phyloP scores from a whole-genome alignment of 2,113 vertebrate species.

The Megaceryle maxima region DNA sequence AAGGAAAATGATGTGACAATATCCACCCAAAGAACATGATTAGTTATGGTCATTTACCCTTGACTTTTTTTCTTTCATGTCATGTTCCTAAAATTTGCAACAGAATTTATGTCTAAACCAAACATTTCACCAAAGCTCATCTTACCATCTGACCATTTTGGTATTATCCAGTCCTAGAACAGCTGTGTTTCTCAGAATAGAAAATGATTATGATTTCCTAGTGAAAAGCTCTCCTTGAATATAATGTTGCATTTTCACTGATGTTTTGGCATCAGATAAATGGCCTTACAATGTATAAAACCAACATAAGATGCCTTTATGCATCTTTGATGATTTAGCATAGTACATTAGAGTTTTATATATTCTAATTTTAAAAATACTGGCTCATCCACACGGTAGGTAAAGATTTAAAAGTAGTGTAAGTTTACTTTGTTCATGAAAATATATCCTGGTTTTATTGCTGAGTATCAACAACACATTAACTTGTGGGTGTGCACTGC shows the following conservation, averaged over 20 bases:
- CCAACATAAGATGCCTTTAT: neutral
- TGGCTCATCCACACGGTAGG: neutral
- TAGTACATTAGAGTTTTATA: neutral
- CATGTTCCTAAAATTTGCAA: slow-evolving; percentile 1
- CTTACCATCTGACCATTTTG: slow-evolving; percentile 16
- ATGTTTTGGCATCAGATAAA: slow-evolving; percentile 41
- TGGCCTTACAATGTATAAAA: neutral
- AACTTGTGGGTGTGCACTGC: neutral
- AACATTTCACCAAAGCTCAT: slow-evolving; percentile 9
- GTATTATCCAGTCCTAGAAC: slow-evolving; percentile 11
- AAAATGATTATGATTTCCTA: slow-evolving; percentile 37
- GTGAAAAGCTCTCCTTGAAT: slow-evolving; percentile 32
- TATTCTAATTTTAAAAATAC: neutral
- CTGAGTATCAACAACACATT: neutral
- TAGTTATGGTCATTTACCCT: slow-evolving; percentile 54
- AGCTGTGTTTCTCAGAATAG: slow-evolving; percentile 28
- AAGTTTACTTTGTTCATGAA: neutral
- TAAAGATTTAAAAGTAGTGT: neutral
- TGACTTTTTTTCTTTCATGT: slow-evolving; percentile 48
- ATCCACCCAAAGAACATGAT: slow-evolving; percentile 52
- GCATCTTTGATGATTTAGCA: neutral
- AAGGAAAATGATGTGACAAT: slow-evolving; percentile 20
- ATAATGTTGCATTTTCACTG: slow-evolving; percentile 18
- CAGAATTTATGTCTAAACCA: slow-evolving; percentile 40
- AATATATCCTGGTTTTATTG: neutral